Percentiles rank a stretch among this genome's conserved stretches.
Conservation (phyloP, 2,888 invertebrate genomes). For the Gymnocheta viridis region DNA sequence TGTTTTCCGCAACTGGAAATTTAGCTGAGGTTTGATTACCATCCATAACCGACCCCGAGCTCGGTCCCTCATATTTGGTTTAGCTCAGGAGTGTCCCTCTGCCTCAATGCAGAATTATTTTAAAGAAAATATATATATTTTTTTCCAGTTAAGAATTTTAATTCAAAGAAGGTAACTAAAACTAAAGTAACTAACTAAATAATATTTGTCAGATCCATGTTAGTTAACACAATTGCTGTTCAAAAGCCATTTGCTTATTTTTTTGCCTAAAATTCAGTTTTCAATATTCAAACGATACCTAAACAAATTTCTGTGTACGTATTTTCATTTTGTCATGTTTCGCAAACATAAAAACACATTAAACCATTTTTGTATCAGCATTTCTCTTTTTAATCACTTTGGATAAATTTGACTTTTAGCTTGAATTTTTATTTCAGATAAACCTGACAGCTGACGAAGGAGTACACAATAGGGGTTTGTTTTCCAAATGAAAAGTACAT, state of each 20-base stretch:
- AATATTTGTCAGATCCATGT: background rate
- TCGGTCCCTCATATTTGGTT: no score
- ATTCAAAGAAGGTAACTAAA: no score
- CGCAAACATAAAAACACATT: background rate
- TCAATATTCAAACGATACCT: background rate
- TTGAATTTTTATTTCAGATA: background rate
- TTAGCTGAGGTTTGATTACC: no score
- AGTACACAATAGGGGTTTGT: background rate
- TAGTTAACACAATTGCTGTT: background rate
- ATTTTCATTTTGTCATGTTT: background rate
- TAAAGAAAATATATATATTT: no score
- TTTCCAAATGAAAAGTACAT: background rate
- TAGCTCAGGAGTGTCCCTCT: no score
- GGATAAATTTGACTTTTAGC: constrained; percentile 25
- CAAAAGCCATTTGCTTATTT: background rate
- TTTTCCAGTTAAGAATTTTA: no score
- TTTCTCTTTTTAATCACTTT: constrained; percentile 6
- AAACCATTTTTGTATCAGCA: background rate
- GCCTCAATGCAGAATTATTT: no score
- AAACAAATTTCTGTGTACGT: background rate
- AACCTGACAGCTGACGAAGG: background rate
- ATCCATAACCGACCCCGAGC: no score
- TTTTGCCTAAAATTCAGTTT: background rate
- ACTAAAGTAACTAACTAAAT: background rate
- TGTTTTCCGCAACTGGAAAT: no score